Evolutionary conservation across 2,888 invertebrate species (phyloP).

Genomic region (Synanthedon myopaeformis): DNA sequence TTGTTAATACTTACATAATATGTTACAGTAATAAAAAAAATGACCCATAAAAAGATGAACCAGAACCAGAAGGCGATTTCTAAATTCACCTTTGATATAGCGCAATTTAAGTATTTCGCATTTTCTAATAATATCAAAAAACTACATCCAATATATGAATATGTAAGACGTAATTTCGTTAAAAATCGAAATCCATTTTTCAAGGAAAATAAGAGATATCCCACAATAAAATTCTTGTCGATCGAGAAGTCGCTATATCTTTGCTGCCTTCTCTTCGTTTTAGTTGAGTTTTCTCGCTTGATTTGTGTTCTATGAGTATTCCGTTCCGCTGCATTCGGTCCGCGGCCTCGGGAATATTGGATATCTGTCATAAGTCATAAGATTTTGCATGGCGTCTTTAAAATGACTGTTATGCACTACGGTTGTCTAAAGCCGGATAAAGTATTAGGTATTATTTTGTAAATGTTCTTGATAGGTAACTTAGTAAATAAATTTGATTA

Average conservation of each 20-base stretch:
- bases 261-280: constrained; percentile 39
- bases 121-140: neutral
- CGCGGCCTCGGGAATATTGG: constrained; percentile 46
- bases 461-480: too few relatives aligned
- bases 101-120: too few relatives aligned
- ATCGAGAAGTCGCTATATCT: constrained; percentile 52
- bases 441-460: too few relatives aligned
- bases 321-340: constrained; percentile 41
- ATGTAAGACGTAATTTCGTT: constrained; percentile 3
- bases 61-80: too few relatives aligned
- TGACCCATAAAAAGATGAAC: too few relatives aligned
- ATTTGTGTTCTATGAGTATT: constrained; percentile 57
- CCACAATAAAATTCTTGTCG: constrained; percentile 51
- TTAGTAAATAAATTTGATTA: too few relatives aligned
- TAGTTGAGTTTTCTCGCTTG: constrained; percentile 23
- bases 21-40: too few relatives aligned
- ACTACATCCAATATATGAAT: constrained; percentile 2
- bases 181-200: constrained; percentile 32
- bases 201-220: constrained; percentile 54
- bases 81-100: too few relatives aligned
- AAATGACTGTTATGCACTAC: constrained; percentile 9
- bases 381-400: constrained; percentile 44
- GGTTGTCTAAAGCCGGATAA: too few relatives aligned
- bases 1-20: too few relatives aligned
- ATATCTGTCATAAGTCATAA: constrained; percentile 57